Conservation (phyloP, 1,140 invertebrate species). For the Metopolophium dirhodum region DNA sequence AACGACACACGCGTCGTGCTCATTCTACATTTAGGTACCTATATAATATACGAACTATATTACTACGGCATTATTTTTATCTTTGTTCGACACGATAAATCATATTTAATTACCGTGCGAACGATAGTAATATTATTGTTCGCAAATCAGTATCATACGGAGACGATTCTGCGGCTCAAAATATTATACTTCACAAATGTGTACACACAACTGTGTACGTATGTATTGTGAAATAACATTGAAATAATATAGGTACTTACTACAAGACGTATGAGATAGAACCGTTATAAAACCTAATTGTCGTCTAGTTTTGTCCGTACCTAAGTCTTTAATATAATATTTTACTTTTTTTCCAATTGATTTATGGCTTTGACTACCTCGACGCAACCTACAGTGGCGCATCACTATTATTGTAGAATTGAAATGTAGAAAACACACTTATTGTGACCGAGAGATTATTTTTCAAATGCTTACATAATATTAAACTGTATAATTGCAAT, state of each 20-base stretch:
- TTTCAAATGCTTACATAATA: constrained; percentile 2
- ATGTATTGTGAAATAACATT: too few species aligned
- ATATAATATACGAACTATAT: neutral
- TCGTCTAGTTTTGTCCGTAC: too few species aligned
- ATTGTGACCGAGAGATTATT: neutral
- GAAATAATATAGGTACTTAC: too few species aligned
- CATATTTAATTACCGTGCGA: neutral
- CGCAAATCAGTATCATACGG: neutral
- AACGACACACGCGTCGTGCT: neutral
- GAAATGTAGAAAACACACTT: neutral
- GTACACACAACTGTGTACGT: neutral
- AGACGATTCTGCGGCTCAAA: neutral
- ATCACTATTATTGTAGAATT: neutral
- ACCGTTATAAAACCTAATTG: neutral
- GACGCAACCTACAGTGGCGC: neutral
- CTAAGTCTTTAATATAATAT: neutral
- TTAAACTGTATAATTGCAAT: neutral
- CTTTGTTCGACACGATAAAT: neutral
- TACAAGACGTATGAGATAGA: neutral
- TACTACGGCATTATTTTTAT: neutral
- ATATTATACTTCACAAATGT: neutral
- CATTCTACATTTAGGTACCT: neutral
- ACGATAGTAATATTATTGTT: neutral
- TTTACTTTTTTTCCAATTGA: neutral
- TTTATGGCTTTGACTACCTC: neutral